Evolutionary conservation across 1,140 invertebrate genomes (phyloP), one percentile per base, ranked within the genome.

Genomic region (Camponotus pennsylvanicus): DNA sequence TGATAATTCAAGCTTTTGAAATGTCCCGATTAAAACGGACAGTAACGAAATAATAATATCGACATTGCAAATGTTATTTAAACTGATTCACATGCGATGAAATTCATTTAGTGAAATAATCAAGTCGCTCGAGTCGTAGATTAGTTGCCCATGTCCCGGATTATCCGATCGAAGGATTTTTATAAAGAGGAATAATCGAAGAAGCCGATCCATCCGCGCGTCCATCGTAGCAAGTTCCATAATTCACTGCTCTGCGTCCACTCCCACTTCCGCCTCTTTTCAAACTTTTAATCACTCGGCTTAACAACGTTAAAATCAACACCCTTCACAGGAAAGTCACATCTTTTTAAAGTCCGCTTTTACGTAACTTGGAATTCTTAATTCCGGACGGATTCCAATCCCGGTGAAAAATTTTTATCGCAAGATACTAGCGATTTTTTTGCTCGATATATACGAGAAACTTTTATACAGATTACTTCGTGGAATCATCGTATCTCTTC

Each of bases 251-350:
- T 1, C 75, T 34, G 8, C 75, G 34, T 66, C 32, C 76, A 9
- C 75, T 42, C 45, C 15, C 64, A 32, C 27, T 57, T 15, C 9
- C 79, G 27, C 5, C 42, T 83, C 40, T 49, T 83, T 61, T 37
- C 40, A 18, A 83, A 83, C 69, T 83, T 83, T 83, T 83, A 83
- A 83, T 83, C 69, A 83, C 67, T 73, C 69, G 55, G 40, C 69
- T 63, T 83, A 75, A 83, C 79, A 83, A 83, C 79, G 40, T 83
- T 75, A 83, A 83, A 83, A 83, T 83, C 79, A 83, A 83, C 79
- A 73, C 55, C 70, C 52, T 52, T 71, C 45, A 15, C 0, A 6
- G 15, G 3, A 21, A 52, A 71, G 69, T 71, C 69, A 52, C 69
- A 59, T 71, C 79, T 61, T 83, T 63, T 61, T 63, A 45, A 79